phyloP scores from a whole-genome alignment of 2,797 vertebrate genomes.

The Channa striata region DNA sequence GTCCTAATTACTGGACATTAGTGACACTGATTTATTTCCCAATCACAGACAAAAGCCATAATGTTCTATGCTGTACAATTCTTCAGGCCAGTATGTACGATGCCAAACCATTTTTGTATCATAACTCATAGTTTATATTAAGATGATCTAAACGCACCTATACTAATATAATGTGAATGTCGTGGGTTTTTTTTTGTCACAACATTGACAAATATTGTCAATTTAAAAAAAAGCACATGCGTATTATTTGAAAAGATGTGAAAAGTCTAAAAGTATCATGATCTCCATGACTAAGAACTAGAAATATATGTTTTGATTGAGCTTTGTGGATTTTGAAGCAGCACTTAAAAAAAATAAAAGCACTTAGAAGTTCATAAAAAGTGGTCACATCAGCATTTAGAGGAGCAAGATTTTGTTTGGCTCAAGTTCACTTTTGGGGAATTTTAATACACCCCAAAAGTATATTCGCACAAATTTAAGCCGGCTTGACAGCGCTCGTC shows the following conservation, averaged over 20 bases:
- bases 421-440: neutral
- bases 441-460: too few species aligned
- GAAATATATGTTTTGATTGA: neutral
- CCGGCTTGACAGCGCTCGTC: neutral
- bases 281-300: neutral
- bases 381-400: conserved; percentile 1
- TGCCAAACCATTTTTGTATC: conserved; percentile 38
- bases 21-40: conserved; percentile 14
- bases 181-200: neutral
- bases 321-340: conserved; percentile 24
- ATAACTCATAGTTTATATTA: conserved; percentile 29
- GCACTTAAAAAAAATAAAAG: conserved; percentile 47
- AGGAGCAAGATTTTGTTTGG: neutral
- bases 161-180: conserved; percentile 18
- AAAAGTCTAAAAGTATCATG: neutral
- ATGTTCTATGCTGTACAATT: conserved; percentile 8
- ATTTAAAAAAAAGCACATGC: conserved; percentile 47
- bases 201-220: conserved; percentile 51
- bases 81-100: conserved; percentile 12
- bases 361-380: conserved; percentile 8
- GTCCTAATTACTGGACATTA: neutral
- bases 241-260: conserved; percentile 10
- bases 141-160: conserved; percentile 24
- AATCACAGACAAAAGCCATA: conserved; percentile 28
- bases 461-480: neutral